Base-by-base conservation (phyloP, 2,113 vertebrate genomes). In the Bombycilla garrulus region DNA sequence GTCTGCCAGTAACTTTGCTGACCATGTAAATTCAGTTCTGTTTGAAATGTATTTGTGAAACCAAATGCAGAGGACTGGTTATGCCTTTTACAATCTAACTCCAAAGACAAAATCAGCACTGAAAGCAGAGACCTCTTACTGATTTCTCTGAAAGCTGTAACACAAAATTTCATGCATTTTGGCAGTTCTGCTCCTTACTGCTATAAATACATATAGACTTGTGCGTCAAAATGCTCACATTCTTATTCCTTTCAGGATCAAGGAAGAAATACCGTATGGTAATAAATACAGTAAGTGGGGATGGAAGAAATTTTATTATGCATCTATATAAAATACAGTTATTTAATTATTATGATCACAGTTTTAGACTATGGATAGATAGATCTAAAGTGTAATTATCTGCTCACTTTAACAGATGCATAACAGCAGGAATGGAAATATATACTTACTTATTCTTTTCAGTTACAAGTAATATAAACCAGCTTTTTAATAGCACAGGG, bases 31-130 rank as follows among this genome's bases (percentile, higher is more conserved):
- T 79, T 92, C 77, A 86, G 15, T 54, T 90, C 69, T 90, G 57
- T 84, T 95, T 61, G 56, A 92, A 92, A 92, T 26, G n/a, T 18
- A 60, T 70, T 90, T 84, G 69, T 86, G 83, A 94, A 86, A 92
- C 69, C 58, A 80, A 57, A 74, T 50, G 53, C 65, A 83, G 56
- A 83, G 56, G 36, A 83, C 48, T 25, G 14, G 77, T 87, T 83
- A 76, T 25, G 72, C 80, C 36, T 92, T 93, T 69, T 53, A 70
- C 31, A 81, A 64, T 53, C 15, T 50, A 71, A 81, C 69, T 67
- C 56, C 64, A 90, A 73, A 94, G 82, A 90, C 64, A 90, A 90
- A 95, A 84, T 56, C 79, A 67, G 44, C 60, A 53, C n/a, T 42
- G 72, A 79, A 92, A 81, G 80, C n/a, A 93, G 48, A 81, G 64